Percentiles rank a stretch among this genome's conserved stretches.
These are phyloP conservation scores for Scalopus aquaticus DNA, from an alignment of 2,113 vertebrate species.

Conservation along the genomic window DNA sequence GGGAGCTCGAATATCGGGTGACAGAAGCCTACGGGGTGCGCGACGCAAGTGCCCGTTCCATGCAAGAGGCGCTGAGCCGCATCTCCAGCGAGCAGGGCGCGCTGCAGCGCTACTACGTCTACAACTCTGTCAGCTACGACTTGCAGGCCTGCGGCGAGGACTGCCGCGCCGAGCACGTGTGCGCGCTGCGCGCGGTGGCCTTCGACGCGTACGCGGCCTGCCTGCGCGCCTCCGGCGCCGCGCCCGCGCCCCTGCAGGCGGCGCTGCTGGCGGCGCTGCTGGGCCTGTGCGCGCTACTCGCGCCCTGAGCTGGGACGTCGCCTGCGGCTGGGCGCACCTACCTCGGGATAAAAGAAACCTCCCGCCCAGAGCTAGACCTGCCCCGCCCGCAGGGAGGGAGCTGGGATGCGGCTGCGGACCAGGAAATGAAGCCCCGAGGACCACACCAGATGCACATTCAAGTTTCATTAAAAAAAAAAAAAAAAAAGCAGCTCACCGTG, in stretches of 20 bases:
- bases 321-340: too few relatives aligned
- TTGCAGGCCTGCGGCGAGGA: constrained; percentile 78
- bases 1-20: constrained; percentile 94
- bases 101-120: constrained; percentile 92
- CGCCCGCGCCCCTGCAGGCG: background rate
- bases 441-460: too few relatives aligned
- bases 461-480: too few relatives aligned
- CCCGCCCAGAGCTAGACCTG: too few relatives aligned
- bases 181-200: constrained; percentile 91
- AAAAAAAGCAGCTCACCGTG: too few relatives aligned
- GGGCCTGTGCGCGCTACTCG: background rate
- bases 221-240: constrained; percentile 74
- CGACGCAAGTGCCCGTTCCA: constrained; percentile 87
- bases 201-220: constrained; percentile 87
- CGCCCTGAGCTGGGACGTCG: background rate
- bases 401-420: background rate
- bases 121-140: constrained; percentile 94
- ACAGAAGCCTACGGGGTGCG: constrained; percentile 89
- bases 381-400: background rate
- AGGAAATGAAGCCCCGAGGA: background rate
- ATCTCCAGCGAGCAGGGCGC: constrained; percentile 77
- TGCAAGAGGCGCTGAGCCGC: constrained; percentile 87
- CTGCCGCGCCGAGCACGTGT: constrained; percentile 91
- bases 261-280: background rate
- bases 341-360: background rate